These are phyloP conservation scores for Hystrix cristata DNA, from an alignment of 2,113 vertebrate species.

Conservation along the genomic window DNA sequence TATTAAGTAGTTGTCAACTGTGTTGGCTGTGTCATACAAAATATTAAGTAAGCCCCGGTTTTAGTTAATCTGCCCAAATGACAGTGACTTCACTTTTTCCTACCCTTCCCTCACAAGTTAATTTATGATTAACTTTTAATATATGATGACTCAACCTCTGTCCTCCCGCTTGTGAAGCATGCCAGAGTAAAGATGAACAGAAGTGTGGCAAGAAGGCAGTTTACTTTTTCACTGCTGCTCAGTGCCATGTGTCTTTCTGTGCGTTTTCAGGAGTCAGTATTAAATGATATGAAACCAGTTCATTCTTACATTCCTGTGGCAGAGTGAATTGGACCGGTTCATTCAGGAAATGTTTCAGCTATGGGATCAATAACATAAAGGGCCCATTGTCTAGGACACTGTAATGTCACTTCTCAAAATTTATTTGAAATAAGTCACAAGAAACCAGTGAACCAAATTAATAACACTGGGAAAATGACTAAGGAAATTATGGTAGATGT, in stretches of 20 bases:
- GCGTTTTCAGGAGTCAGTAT: constrained; percentile 27
- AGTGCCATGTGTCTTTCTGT: constrained; percentile 13
- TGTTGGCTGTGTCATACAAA: neutral
- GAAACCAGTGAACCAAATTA: neutral
- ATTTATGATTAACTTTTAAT: constrained; percentile 27
- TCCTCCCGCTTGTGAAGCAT: constrained; percentile 24
- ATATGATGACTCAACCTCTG: neutral
- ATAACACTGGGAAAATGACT: neutral
- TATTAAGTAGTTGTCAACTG: constrained; percentile 12
- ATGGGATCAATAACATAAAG: constrained; percentile 4
- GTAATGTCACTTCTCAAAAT: constrained; percentile 34
- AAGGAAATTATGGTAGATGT: neutral
- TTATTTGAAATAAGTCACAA: constrained; percentile 48
- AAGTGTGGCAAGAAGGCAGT: neutral
- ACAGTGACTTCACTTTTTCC: neutral
- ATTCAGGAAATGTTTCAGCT: constrained; percentile 4
- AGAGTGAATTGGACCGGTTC: neutral
- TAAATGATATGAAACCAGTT: neutral
- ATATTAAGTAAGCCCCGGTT: neutral
- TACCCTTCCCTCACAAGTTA: neutral
- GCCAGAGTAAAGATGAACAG: constrained; percentile 50
- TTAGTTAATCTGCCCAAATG: constrained; percentile 35
- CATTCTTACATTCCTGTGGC: neutral
- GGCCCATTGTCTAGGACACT: neutral
- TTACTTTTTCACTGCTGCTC: constrained; percentile 16